phyloP scores from a whole-genome alignment of 2,797 vertebrate species.

The Enteromius mattozi region DNA sequence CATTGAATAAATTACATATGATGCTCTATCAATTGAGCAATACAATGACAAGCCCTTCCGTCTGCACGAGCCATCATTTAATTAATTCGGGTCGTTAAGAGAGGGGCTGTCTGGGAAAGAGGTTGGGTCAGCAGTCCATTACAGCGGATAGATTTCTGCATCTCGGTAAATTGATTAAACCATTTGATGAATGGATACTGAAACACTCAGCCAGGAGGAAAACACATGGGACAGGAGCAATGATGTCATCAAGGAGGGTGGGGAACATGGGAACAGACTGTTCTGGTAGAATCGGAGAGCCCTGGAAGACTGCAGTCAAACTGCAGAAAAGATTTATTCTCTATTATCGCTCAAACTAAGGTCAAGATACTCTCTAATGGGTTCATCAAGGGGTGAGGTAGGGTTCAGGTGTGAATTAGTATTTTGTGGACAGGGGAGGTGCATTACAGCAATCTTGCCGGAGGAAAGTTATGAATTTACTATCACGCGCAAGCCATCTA shows the following conservation, averaged over 20 bases:
- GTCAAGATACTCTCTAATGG: constrained; percentile 27
- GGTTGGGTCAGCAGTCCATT: constrained; percentile 45
- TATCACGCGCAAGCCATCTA: not conserved
- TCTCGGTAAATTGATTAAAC: constrained; percentile 36
- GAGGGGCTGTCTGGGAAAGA: constrained; percentile 27
- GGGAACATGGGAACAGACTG: constrained; percentile 17
- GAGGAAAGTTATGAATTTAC: constrained; percentile 18
- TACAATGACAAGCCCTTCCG: constrained; percentile 10
- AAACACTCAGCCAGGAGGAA: constrained; percentile 24
- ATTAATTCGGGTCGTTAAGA: constrained; percentile 22
- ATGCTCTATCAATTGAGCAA: constrained; percentile 25
- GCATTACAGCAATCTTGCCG: not conserved
- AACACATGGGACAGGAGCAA: constrained; percentile 12
- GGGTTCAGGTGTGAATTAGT: not conserved
- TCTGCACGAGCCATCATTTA: constrained; percentile 4
- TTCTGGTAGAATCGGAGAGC: constrained; percentile 1
- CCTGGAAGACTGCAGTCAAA: not conserved
- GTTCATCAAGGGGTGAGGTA: not conserved
- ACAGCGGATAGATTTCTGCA: constrained; percentile 39
- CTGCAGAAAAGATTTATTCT: not conserved
- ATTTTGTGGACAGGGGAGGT: not conserved
- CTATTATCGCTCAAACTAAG: not conserved
- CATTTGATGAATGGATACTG: constrained; percentile 23
- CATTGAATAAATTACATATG: not conserved
- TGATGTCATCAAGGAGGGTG: constrained; percentile 27